These are phyloP conservation scores for Orycteropus afer DNA, from an alignment of 2,113 vertebrate genomes.

Conservation along the genomic window DNA sequence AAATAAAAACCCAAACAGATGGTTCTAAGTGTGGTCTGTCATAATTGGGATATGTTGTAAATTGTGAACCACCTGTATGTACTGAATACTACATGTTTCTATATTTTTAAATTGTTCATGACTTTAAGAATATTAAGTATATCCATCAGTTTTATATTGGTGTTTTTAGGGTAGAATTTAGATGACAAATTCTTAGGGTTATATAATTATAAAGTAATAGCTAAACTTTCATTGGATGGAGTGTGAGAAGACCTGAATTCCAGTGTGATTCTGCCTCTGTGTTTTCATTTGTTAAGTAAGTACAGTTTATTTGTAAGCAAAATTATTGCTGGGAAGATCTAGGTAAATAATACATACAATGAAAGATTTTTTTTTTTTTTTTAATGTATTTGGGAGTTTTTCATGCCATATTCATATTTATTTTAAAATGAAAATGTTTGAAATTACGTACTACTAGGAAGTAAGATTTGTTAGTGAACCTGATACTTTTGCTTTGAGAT, in stretches of 20 bases:
- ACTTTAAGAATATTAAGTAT: not conserved
- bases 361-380: no score
- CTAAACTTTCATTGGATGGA: not conserved
- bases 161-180: not conserved
- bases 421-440: conserved; percentile 1
- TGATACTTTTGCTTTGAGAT: not conserved
- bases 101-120: not conserved
- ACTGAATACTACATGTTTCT: not conserved
- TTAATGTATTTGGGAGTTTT: not conserved
- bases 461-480: not conserved
- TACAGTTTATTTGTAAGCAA: not conserved
- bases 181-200: not conserved
- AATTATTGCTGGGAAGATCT: not conserved
- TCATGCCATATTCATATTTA: not conserved
- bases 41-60: no score
- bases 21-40: no score
- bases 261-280: not conserved
- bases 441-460: not conserved
- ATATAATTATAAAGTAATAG: not conserved
- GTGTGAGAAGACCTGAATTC: not conserved
- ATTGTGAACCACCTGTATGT: not conserved
- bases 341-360: not conserved
- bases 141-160: not conserved
- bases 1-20: no score
- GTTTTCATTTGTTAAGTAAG: conserved; percentile 26